These are phyloP conservation scores for Desoria tigrina DNA, from an alignment of 2,888 invertebrate genomes.

Conservation along the genomic window DNA sequence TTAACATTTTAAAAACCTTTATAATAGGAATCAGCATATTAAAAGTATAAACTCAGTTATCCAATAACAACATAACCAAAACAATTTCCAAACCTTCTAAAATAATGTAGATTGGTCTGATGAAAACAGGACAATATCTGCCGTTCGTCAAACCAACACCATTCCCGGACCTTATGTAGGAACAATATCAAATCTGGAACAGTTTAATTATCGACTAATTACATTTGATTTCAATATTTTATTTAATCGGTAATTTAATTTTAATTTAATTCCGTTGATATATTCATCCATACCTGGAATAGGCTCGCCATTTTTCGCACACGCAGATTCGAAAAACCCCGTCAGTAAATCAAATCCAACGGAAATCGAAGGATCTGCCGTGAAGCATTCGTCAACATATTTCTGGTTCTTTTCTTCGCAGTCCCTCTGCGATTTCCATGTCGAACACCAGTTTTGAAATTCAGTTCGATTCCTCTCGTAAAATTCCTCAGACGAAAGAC, in stretches of 20 bases:
- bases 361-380: slow-evolving; percentile 7
- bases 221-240: neutral
- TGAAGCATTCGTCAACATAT: slow-evolving; percentile 15
- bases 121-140: slow-evolving; percentile 12
- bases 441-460: slow-evolving; percentile 20
- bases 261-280: too few relatives aligned
- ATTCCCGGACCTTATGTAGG: neutral
- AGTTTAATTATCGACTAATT: neutral
- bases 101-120: slow-evolving; percentile 15
- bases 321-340: slow-evolving; percentile 16
- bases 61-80: too few relatives aligned
- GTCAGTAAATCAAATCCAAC: slow-evolving; percentile 22
- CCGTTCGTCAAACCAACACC: slow-evolving; percentile 12
- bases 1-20: too few relatives aligned
- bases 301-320: slow-evolving; percentile 11
- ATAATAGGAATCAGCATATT: too few relatives aligned
- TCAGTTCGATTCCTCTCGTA: neutral
- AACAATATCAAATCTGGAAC: slow-evolving; percentile 13
- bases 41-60: too few relatives aligned
- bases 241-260: too few relatives aligned
- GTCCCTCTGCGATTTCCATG: slow-evolving; percentile 15
- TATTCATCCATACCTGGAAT: slow-evolving; percentile 11
- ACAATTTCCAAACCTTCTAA: slow-evolving; percentile 8
- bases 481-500: slow-evolving; percentile 7
- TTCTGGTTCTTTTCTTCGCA: slow-evolving; percentile 13